phyloP scores from a whole-genome alignment of 2,888 invertebrate species.

The Platycnemis pennipes region DNA sequence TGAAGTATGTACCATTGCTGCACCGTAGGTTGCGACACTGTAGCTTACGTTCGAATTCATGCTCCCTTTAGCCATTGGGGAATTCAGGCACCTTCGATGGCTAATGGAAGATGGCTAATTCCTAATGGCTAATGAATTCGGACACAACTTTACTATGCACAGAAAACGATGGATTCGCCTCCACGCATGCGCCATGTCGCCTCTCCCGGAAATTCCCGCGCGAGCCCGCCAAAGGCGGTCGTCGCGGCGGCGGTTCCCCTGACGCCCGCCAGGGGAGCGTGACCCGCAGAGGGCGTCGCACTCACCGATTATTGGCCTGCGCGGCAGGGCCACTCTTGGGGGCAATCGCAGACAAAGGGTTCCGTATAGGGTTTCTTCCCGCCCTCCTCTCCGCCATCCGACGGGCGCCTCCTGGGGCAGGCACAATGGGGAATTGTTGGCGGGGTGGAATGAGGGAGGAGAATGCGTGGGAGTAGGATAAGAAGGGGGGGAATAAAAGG shows the following conservation, averaged over 20 bases:
- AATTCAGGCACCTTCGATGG: no score
- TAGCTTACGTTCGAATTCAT: no score
- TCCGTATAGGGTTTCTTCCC: conserved; percentile 52
- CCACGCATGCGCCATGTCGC: conserved; percentile 10
- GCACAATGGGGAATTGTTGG: conserved; percentile 15
- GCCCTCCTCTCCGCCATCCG: not conserved
- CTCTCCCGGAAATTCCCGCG: conserved; percentile 38
- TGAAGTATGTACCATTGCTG: no score
- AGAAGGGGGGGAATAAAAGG: not conserved
- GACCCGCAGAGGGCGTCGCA: conserved; percentile 12
- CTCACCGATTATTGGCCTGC: conserved; percentile 56
- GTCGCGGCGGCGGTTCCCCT: conserved; percentile 26
- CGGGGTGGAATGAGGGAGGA: not conserved
- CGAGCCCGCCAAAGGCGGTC: no score
- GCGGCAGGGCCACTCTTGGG: conserved; percentile 57
- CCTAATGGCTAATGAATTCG: no score
- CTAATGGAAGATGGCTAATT: no score
- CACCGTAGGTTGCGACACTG: no score
- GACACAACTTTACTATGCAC: no score
- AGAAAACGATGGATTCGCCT: not conserved
- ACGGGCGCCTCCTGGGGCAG: not conserved
- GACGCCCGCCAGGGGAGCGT: conserved; percentile 22
- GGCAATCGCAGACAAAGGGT: conserved; percentile 63
- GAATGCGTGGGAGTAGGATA: conserved; percentile 17
- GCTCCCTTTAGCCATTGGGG: no score